These are phyloP conservation scores for Oreonectes daqikongensis DNA, from an alignment of 2,797 vertebrate species.

Conservation along the genomic window DNA sequence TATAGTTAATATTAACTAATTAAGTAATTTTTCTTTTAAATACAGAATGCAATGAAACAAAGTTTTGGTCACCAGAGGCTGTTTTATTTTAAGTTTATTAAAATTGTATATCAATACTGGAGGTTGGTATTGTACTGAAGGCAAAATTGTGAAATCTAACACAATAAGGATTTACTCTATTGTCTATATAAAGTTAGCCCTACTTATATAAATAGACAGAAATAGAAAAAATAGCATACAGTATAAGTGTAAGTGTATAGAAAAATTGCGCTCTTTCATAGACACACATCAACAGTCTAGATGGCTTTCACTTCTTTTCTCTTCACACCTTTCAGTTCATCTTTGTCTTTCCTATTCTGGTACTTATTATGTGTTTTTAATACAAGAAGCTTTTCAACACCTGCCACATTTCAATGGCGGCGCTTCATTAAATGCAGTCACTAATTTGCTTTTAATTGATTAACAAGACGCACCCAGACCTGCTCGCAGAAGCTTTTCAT, in stretches of 20 bases:
- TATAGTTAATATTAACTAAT: too few relatives aligned
- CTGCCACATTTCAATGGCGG: conserved; percentile 63
- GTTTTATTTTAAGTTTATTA: too few relatives aligned
- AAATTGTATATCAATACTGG: background rate
- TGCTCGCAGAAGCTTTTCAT: conserved; percentile 70
- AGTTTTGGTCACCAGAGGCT: too few relatives aligned
- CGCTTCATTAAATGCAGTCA: conserved; percentile 63
- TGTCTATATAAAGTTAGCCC: background rate
- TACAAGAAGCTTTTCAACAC: conserved; percentile 53
- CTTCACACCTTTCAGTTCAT: conserved; percentile 29
- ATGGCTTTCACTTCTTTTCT: conserved; percentile 1
- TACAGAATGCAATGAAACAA: too few relatives aligned
- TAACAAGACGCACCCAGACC: conserved; percentile 56
- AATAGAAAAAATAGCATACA: too few relatives aligned
- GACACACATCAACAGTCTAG: background rate
- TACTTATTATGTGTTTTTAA: conserved; percentile 35
- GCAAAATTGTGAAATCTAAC: background rate
- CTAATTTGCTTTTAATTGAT: conserved; percentile 71
- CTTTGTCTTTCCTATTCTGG: conserved; percentile 45
- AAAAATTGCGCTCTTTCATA: background rate
- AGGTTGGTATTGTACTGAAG: background rate
- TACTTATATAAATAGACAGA: too few relatives aligned
- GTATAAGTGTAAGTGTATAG: too few relatives aligned
- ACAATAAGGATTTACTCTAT: too few relatives aligned
- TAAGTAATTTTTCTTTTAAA: too few relatives aligned